Percentiles rank a stretch among this genome's conserved stretches.
These are phyloP conservation scores for Carlito syrichta DNA, from an alignment of 2,113 vertebrate genomes.

Conservation along the genomic window DNA sequence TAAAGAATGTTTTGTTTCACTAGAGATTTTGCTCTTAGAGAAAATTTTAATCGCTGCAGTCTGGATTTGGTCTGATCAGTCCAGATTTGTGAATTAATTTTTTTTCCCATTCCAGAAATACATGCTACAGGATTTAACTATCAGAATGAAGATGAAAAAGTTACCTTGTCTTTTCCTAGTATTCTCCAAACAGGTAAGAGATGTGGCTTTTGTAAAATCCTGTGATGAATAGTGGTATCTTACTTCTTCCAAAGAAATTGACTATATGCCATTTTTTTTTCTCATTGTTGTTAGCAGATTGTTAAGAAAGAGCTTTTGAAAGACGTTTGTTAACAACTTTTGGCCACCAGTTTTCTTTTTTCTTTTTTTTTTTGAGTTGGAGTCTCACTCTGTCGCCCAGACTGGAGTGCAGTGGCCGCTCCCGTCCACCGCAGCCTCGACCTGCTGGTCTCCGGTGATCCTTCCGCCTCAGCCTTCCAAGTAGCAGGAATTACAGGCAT, in stretches of 20 bases:
- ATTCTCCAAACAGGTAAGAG: constrained; percentile 92
- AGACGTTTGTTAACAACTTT: constrained; percentile 1
- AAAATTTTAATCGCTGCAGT: constrained; percentile 36
- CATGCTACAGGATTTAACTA: constrained; percentile 99
- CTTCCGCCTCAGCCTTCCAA: too few species aligned
- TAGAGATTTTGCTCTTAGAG: constrained; percentile 30
- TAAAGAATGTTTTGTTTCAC: not conserved
- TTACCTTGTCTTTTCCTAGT: constrained; percentile 97
- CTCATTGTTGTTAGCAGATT: not conserved
- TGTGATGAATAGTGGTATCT: not conserved
- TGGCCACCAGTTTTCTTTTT: not conserved
- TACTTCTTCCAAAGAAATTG: not conserved
- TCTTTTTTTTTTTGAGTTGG: too few species aligned
- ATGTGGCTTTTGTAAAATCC: not conserved
- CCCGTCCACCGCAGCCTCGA: too few species aligned
- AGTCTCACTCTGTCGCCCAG: too few species aligned
- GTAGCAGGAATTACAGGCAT: too few species aligned
- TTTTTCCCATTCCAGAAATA: constrained; percentile 87
- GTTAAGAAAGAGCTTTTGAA: not conserved
- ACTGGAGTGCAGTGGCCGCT: too few species aligned
- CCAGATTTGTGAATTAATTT: constrained; percentile 16
- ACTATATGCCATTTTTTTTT: not conserved
- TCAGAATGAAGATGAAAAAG: constrained; percentile 98
- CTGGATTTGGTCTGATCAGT: constrained; percentile 2
- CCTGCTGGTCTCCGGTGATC: too few species aligned